Evolutionary conservation across 2,888 invertebrate species (phyloP), one percentile per base, ranked within the genome.

Genomic region (Lysandra bellargus): DNA sequence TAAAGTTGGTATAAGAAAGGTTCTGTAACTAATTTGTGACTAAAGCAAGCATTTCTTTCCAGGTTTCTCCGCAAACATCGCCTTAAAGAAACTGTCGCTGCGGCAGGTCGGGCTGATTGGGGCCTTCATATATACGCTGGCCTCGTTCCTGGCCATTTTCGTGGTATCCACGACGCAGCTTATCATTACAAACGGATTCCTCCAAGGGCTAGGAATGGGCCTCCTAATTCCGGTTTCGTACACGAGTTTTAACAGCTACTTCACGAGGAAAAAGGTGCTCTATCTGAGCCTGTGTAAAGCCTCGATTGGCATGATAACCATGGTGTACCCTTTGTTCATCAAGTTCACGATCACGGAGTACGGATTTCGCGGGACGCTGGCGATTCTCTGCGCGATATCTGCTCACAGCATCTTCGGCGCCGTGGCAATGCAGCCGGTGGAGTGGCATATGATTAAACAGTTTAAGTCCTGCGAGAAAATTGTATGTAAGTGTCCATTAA

Each of bases 201-300:
- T 96, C 6, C 96, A 96, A 90, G 96, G 96, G 84, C 84, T 94
- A 40, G 97, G 97, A 79, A 95, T 97, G 87, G 97, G 97, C 0
- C 87, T 97, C 4, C 96, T 97, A 84, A 94, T 97, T 83, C 97
- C 97, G n/a, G 95, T 97, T 64, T 95, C 96, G 0, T 97, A 96
- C 84, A 96, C 97, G 0, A 96, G 96, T 80, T 97, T 97, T 84
- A 97, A 97, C 85, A 95, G 96, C 81, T 97, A 97, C 84, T 97
- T 97, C 83, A 95, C 96, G 30, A 95, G 96, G 88, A 96, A 95
- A 87, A 94, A 97, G 83, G 95, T 96, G 14, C 95, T 96, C 84
- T 96, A 97, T 91, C 95, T 97, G 91, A 96, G 96, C 85, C 89
- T 96, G 7, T 96, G 96, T 78, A 97, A 97, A 90, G 96, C 96